Conservation (phyloP, 2,797 vertebrate species). For the Poeciliopsis paucimaculata region DNA sequence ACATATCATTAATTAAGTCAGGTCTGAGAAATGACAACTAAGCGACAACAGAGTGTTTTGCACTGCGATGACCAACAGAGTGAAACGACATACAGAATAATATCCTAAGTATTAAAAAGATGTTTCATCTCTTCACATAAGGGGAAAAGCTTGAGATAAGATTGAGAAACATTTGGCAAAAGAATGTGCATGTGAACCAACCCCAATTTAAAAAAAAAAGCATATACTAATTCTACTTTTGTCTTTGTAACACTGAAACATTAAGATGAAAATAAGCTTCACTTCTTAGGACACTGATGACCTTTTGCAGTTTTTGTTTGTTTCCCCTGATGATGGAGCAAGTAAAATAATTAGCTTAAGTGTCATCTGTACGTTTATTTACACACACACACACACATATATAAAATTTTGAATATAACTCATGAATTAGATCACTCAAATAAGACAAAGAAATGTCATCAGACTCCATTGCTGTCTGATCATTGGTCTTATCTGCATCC, state of each 20-base stretch:
- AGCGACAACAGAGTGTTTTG: slow-evolving; percentile 33
- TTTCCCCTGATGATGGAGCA: not conserved
- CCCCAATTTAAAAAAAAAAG: not conserved
- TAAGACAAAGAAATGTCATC: slow-evolving; percentile 73
- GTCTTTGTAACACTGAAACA: not conserved
- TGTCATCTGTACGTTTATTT: not conserved
- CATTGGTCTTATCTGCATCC: slow-evolving; percentile 60
- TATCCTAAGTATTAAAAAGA: not conserved
- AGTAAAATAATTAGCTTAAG: not conserved
- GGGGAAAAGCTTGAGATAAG: slow-evolving; percentile 71
- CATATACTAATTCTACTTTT: not conserved
- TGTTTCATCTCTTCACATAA: not conserved
- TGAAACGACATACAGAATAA: slow-evolving; percentile 47
- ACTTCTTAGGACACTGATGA: not conserved
- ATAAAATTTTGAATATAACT: not conserved
- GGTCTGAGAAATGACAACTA: slow-evolving; percentile 64
- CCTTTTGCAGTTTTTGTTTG: not conserved
- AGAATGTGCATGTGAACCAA: slow-evolving; percentile 56
- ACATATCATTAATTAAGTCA: slow-evolving; percentile 82
- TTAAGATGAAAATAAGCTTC: not conserved
- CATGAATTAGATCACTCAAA: slow-evolving; percentile 54
- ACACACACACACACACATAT: no score
- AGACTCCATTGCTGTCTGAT: slow-evolving; percentile 58
- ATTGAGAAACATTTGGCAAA: slow-evolving; percentile 76
- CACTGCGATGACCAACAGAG: slow-evolving; percentile 17